A percentile compares a stretch with the other conserved stretches of the same genome.
These are phyloP conservation scores for Copidosoma floridanum DNA, from an alignment of 1,140 invertebrate species.

Conservation along the genomic window DNA sequence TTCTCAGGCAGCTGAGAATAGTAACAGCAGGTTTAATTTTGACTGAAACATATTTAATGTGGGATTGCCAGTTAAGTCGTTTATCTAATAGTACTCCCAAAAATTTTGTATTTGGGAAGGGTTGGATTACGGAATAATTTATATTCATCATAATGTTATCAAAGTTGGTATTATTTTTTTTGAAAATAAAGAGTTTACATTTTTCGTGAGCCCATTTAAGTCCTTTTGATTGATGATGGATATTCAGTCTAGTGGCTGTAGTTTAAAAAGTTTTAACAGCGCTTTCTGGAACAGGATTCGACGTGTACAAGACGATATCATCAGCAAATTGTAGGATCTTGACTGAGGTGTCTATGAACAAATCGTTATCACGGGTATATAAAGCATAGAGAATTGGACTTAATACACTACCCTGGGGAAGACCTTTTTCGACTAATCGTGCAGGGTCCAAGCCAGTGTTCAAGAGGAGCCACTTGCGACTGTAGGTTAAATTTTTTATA, in stretches of 20 bases:
- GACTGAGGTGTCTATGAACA: background rate
- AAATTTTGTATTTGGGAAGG: slow-evolving; percentile 18
- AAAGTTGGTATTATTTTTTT: slow-evolving; percentile 23
- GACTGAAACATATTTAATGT: slow-evolving; percentile 12
- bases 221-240: slow-evolving; percentile 12
- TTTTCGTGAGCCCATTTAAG: slow-evolving; percentile 29
- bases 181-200: slow-evolving; percentile 30
- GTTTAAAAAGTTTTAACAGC: background rate
- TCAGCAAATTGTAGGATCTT: slow-evolving; percentile 12
- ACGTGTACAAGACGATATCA: slow-evolving; percentile 2
- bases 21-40: slow-evolving; percentile 19
- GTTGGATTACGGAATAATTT: background rate
- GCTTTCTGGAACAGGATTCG: background rate
- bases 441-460: too few relatives aligned
- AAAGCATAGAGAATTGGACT: background rate
- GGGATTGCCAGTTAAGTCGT: slow-evolving; percentile 23
- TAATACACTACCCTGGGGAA: background rate
- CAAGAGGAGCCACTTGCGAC: background rate
- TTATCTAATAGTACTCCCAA: slow-evolving; percentile 28
- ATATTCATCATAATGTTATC: slow-evolving; percentile 15
- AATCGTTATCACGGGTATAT: background rate
- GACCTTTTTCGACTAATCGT: background rate
- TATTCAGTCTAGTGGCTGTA: background rate
- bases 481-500: background rate
- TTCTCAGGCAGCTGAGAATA: slow-evolving; percentile 28